Base-by-base conservation (phyloP, 2,113 vertebrate genomes). In the Alligator mississippiensis region DNA sequence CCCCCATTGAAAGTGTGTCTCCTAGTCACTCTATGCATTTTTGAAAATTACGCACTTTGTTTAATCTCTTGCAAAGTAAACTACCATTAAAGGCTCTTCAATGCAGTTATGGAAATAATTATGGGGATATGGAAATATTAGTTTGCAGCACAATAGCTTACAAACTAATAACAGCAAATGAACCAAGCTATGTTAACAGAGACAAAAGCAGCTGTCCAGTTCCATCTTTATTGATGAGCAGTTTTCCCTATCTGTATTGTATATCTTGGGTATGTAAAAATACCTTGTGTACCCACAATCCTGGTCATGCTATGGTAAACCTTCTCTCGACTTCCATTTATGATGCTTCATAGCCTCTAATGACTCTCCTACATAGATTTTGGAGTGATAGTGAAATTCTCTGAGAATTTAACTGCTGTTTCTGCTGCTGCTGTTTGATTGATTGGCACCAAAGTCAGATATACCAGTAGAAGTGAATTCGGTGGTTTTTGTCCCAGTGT, bases 61-160 rank as follows among this genome's bases (percentile, higher is more conserved):
- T 77, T 12, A 11, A 0, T n/a, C 79, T 74, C 19, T 2, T 6
- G 5, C 13, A 38, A 0, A 17, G 11, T 18, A 14, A 76, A 61
- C 63, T 9, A 3, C 2, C 22, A 5, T 78, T 15, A 24, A 16
- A 64, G 5, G 25, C 12, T 16, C 16, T 12, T 54, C 16, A 24
- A 15, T 10, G 16, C 30, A 4, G 18, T 47, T 47, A 47, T 47
- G 25, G 59, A n/a, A 24, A 34, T n/a, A 19, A 47, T 47, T 47
- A 47, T 47, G 47, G 47, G 47, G 47, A 47, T 47, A 47, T 47
- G 47, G 70, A 38, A 74, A 3, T 1, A 2, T 11, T 25, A 15
- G 15, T 5, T 9, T 1, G 2, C 22, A 28, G 47, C 82, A 2
- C 38, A 63, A 0, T 57, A 54, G 24, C 1, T 1, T 38, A 38